Evolutionary conservation across 2,888 invertebrate genomes (phyloP).

Genomic region (Sacculina carcini): DNA sequence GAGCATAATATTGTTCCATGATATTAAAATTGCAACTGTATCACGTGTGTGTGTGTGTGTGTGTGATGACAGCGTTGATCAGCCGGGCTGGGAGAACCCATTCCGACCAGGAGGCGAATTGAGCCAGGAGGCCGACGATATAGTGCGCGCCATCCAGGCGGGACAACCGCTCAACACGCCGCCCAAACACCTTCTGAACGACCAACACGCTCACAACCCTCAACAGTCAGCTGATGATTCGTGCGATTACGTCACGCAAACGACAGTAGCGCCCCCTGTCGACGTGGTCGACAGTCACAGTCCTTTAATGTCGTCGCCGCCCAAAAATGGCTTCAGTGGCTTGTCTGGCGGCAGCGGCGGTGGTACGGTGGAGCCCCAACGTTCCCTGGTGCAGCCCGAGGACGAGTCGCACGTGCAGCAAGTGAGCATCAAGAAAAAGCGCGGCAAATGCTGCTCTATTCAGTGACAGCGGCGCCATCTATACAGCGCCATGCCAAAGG

Average conservation of each 20-base stretch:
- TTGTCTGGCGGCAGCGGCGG: no score
- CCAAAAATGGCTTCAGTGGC: constrained; percentile 4
- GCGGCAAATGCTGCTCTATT: constrained; percentile 80
- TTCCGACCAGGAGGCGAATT: constrained; percentile 89
- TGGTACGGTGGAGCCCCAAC: constrained; percentile 41
- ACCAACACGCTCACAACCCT: background rate
- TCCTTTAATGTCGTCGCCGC: background rate
- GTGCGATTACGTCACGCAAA: constrained; percentile 1
- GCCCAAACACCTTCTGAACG: constrained; percentile 18
- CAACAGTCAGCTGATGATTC: background rate
- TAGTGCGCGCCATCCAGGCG: constrained; percentile 75
- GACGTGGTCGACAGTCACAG: background rate
- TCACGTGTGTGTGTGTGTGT: no score
- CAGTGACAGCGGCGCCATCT: constrained; percentile 31
- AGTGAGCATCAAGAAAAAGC: constrained; percentile 79
- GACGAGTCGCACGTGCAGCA: constrained; percentile 54
- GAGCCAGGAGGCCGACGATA: constrained; percentile 81
- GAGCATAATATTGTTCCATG: no score
- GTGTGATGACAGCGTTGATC: constrained; percentile 81
- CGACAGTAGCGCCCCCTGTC: constrained; percentile 16
- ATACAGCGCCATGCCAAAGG: no score
- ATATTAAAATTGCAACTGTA: no score
- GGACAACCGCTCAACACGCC: constrained; percentile 51
- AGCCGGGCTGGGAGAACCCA: constrained; percentile 92
- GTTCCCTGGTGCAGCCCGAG: constrained; percentile 31